phyloP scores from a whole-genome alignment of 1,140 invertebrate genomes.

The Anoplolepis gracilipes region DNA sequence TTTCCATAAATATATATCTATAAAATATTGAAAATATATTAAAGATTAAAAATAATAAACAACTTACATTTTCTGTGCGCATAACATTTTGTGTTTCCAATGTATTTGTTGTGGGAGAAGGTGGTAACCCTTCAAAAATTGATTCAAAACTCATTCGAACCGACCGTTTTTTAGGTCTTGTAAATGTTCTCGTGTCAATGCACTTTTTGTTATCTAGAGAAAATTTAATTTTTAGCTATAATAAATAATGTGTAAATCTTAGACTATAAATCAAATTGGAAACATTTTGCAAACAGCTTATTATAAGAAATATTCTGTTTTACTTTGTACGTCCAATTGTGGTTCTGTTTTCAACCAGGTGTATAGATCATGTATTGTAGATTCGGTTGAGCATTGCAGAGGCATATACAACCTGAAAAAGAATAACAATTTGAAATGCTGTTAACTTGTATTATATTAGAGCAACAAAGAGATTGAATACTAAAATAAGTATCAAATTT shows the following conservation, averaged over 20 bases:
- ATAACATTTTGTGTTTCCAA: constrained; percentile 74
- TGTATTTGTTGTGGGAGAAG: constrained; percentile 73
- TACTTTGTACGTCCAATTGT: constrained; percentile 56
- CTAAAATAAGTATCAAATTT: too few relatives aligned
- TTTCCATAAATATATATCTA: constrained; percentile 3
- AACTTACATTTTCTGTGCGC: constrained; percentile 71
- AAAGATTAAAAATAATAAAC: neutral
- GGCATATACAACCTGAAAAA: constrained; percentile 68
- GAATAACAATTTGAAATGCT: neutral
- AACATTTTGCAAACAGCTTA: constrained; percentile 5
- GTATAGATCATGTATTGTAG: constrained; percentile 64
- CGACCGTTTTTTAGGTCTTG: constrained; percentile 83
- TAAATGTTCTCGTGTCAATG: constrained; percentile 85
- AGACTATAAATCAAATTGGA: neutral
- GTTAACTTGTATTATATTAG: neutral
- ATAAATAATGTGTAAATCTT: neutral
- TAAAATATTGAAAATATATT: neutral
- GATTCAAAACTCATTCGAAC: constrained; percentile 81
- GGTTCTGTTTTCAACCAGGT: constrained; percentile 69
- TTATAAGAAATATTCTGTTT: constrained; percentile 9
- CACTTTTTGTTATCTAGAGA: constrained; percentile 74
- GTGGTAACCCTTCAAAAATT: constrained; percentile 80
- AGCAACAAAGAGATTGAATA: too few relatives aligned
- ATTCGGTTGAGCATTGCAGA: constrained; percentile 37
- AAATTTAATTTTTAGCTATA: constrained; percentile 41